Evolutionary conservation across 2,888 invertebrate genomes (phyloP), one percentile per base, ranked within the genome.

Genomic region (Chaetogeoica ovagalla): DNA sequence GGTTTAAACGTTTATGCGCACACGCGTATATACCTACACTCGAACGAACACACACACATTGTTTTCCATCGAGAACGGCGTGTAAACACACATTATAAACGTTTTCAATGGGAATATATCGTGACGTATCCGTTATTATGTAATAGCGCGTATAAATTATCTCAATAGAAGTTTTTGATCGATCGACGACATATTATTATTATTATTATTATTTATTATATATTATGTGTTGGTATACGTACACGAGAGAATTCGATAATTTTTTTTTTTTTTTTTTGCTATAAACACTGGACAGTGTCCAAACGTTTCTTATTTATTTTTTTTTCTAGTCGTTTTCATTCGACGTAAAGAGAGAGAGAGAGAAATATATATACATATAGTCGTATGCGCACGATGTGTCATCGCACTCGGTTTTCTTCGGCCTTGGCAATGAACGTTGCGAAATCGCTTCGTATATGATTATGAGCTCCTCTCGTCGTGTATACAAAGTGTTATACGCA

Each of bases 371-470:
- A n/a, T n/a, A n/a, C n/a, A n/a, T n/a, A 74, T n/a, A 9, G n/a
- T 57, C n/a, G 63, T 13, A 57, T 59, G n/a, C 37, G 13, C 23
- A 8, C 11, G 55, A 55, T 70, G 77, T 37, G 77, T 37, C 62
- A 55, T 62, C 48, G 70, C 55, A 66, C 62, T 48, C 48, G 69
- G 62, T 77, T 69, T 62, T 77, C 77, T 77, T 62, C 70, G 77
- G 7, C 77, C 77, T 79, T 79, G 77, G 63, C 77, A 79, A 71
- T 79, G 77, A 70, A 63, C 15, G 39, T 75, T 66, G 66, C 75
- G 17, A 75, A 75, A 75, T 75, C 23, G 57, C 30, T 30, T 30
- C 30, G 4, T 30, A 30, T n/a, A n/a, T n/a, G n/a, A n/a, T 57
- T 43, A 57, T 21, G 55, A 17, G 30, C 30, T 30, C 21, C 55